These are phyloP conservation scores for Lithophane ornitopus DNA, from an alignment of 2,888 invertebrate species.

Conservation along the genomic window DNA sequence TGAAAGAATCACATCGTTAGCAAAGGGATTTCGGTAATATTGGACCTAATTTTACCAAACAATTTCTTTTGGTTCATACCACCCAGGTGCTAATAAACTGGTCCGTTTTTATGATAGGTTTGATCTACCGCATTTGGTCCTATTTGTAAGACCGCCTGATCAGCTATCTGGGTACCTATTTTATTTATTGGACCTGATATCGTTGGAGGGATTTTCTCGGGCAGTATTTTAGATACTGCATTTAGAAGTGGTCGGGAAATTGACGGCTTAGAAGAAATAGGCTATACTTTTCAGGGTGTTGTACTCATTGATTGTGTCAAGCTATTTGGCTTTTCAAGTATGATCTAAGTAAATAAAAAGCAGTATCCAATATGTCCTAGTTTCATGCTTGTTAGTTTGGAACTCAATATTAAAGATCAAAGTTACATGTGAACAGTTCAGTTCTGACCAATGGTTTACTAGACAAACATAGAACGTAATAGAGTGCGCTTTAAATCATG, in stretches of 20 bases:
- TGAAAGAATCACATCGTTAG: constrained; percentile 6
- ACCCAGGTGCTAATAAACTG: constrained; percentile 21
- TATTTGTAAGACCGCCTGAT: background rate
- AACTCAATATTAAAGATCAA: constrained; percentile 1
- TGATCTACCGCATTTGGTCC: background rate
- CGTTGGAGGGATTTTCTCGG: background rate
- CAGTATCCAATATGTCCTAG: too few species aligned
- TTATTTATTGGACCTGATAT: constrained; percentile 21
- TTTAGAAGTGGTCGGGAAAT: background rate
- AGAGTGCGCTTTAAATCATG: background rate
- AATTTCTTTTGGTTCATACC: background rate
- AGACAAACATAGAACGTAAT: constrained; percentile 9
- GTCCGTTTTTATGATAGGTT: background rate
- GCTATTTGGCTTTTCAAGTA: background rate
- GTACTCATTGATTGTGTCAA: background rate
- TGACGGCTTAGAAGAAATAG: too few species aligned
- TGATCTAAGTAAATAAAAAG: too few species aligned
- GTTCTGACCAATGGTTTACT: background rate
- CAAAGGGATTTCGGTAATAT: too few species aligned
- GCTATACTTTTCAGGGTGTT: background rate
- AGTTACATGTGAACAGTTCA: constrained; percentile 6
- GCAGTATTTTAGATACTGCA: background rate
- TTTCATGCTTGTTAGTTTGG: background rate
- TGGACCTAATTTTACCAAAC: background rate
- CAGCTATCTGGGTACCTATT: background rate